These are phyloP conservation scores for Pheucticus melanocephalus DNA, from an alignment of 2,113 vertebrate species.

Conservation along the genomic window DNA sequence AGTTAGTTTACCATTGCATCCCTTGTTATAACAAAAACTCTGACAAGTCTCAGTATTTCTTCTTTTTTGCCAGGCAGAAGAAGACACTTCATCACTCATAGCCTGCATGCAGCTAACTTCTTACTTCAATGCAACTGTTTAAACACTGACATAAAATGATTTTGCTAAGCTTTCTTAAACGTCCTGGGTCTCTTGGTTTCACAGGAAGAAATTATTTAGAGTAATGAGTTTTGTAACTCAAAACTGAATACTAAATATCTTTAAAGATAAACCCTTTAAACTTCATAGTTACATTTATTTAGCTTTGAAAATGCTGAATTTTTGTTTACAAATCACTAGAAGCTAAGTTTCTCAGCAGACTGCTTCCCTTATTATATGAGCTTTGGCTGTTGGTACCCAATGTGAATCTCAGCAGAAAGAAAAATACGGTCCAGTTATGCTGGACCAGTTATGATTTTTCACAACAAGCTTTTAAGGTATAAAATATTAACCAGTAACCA, in stretches of 20 bases:
- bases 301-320: neutral
- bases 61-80: neutral
- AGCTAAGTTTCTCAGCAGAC: neutral
- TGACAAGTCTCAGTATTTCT: neutral
- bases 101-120: neutral
- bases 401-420: neutral
- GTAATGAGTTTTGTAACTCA: neutral
- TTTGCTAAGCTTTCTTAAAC: neutral
- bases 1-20: neutral
- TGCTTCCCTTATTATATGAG: neutral
- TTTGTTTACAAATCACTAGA: neutral
- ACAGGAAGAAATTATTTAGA: neutral
- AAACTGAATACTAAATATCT: neutral
- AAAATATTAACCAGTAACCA: neutral
- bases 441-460: neutral
- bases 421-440: neutral
- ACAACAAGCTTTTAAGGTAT: neutral
- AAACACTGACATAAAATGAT: neutral
- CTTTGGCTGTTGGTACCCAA: neutral
- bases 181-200: neutral
- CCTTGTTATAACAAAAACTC: neutral
- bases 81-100: neutral
- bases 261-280: neutral
- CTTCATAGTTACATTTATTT: neutral
- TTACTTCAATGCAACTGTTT: neutral